Percentiles rank a stretch among this genome's conserved stretches.
phyloP scores from a whole-genome alignment of 1,140 invertebrate species.

The Euglossa dilemma region DNA sequence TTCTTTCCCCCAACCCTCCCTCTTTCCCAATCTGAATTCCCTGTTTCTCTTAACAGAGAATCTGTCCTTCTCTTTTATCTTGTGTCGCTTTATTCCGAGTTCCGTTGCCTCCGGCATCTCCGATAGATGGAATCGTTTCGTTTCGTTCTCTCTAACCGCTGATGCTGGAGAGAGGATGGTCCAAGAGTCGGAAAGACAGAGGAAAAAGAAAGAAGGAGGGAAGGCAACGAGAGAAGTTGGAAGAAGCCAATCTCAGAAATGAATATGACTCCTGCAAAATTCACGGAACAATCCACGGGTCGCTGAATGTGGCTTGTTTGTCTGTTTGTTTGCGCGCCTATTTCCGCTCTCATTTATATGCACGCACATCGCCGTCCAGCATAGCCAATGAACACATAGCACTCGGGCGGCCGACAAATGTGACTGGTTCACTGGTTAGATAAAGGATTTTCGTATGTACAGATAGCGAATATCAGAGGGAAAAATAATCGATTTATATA shows the following conservation, averaged over 20 bases:
- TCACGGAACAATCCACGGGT: conserved; percentile 71
- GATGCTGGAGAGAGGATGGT: conserved; percentile 22
- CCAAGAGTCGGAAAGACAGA: conserved; percentile 19
- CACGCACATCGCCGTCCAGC: conserved; percentile 62
- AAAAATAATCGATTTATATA: background rate
- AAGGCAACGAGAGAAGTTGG: conserved; percentile 53
- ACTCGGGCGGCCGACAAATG: background rate
- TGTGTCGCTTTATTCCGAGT: conserved; percentile 34
- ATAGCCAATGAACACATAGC: background rate
- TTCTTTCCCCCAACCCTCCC: conserved; percentile 18
- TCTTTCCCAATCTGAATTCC: conserved; percentile 15
- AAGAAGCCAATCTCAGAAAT: conserved; percentile 78
- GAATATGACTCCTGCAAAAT: conserved; percentile 79
- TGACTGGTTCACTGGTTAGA: background rate
- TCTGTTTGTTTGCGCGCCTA: conserved; percentile 78
- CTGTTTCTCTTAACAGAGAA: conserved; percentile 33
- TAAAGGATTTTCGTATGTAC: background rate
- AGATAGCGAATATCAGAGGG: background rate
- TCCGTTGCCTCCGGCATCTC: conserved; percentile 35
- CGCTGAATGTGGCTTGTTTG: conserved; percentile 70
- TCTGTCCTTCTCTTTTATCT: conserved; percentile 45
- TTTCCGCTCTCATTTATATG: conserved; percentile 77
- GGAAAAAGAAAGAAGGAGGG: conserved; percentile 1
- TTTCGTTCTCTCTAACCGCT: conserved; percentile 22
- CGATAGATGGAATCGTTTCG: conserved; percentile 63